Conservation (phyloP, 2,113 vertebrate species). For the Oreotrochilus melanogaster region DNA sequence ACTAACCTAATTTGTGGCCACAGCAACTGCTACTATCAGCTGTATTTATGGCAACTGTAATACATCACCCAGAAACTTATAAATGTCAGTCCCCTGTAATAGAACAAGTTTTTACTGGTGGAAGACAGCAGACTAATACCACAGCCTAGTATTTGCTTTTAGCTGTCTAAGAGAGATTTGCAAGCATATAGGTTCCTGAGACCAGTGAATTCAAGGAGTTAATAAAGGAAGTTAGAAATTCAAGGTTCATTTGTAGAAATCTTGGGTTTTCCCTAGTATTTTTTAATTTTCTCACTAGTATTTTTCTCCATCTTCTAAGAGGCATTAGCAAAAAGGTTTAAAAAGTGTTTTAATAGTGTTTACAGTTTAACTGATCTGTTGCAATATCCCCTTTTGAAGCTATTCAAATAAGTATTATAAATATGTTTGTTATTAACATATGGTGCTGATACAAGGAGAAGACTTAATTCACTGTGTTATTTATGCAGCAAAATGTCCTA, state of each 20-base stretch:
- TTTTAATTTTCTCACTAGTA: neutral
- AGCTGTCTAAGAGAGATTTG: neutral
- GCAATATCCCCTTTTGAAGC: slow-evolving; percentile 26
- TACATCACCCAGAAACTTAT: slow-evolving; percentile 48
- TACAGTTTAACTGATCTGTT: slow-evolving; percentile 22
- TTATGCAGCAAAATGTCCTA: slow-evolving; percentile 78
- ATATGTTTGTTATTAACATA: slow-evolving; percentile 62
- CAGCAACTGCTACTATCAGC: slow-evolving; percentile 33
- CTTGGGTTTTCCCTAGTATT: neutral
- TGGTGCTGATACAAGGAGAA: slow-evolving; percentile 61
- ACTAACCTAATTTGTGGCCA: slow-evolving; percentile 66
- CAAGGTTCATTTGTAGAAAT: neutral
- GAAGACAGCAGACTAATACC: slow-evolving; percentile 20
- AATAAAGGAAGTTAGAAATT: neutral
- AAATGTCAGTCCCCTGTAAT: slow-evolving; percentile 56
- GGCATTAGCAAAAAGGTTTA: neutral
- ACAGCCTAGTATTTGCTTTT: neutral
- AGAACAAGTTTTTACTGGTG: slow-evolving; percentile 53
- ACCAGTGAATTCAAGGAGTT: neutral
- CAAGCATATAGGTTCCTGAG: neutral
- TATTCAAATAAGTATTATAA: slow-evolving; percentile 54
- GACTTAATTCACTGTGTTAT: slow-evolving; percentile 74
- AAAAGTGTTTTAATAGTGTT: slow-evolving; percentile 26
- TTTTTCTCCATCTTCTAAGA: neutral
- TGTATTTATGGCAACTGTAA: slow-evolving; percentile 57